These are phyloP conservation scores for Leptodactylus fuscus DNA, from an alignment of 2,113 vertebrate genomes.

Conservation along the genomic window DNA sequence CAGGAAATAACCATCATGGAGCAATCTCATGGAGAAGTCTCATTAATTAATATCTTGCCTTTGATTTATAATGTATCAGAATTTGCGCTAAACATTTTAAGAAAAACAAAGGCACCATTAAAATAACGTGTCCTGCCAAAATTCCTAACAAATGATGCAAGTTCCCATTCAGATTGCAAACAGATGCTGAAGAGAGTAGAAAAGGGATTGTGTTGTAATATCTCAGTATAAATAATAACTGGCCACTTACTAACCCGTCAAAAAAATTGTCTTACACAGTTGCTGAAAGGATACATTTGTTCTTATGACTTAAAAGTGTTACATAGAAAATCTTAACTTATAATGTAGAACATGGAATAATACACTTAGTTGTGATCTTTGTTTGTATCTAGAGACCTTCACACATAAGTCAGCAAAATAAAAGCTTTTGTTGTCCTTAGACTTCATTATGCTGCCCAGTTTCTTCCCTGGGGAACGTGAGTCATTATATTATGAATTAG, in stretches of 20 bases:
- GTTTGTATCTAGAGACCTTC: neutral
- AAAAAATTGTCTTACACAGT: constrained; percentile 12
- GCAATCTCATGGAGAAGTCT: neutral
- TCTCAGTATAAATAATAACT: constrained; percentile 26
- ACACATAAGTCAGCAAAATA: constrained; percentile 30
- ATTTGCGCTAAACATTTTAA: constrained; percentile 42
- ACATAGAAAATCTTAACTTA: neutral
- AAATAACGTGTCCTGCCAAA: constrained; percentile 29
- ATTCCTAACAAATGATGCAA: constrained; percentile 50
- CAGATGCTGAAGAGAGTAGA: constrained; percentile 50
- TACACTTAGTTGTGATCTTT: constrained; percentile 26
- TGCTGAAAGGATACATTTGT: constrained; percentile 37
- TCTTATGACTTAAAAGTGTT: neutral
- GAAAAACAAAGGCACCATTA: constrained; percentile 16
- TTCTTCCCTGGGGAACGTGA: neutral
- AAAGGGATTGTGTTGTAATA: constrained; percentile 12
- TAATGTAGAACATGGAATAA: neutral
- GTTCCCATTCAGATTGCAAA: constrained; percentile 41
- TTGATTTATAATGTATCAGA: constrained; percentile 47
- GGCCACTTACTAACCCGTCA: constrained; percentile 11
- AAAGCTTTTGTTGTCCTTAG: constrained; percentile 1
- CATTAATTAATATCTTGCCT: constrained; percentile 43
- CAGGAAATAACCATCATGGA: neutral
- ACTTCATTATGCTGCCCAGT: neutral
- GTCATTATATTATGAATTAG: constrained; percentile 13